These are phyloP conservation scores for Rotaria macrura DNA, from an alignment of 2,888 invertebrate genomes.

Conservation along the genomic window DNA sequence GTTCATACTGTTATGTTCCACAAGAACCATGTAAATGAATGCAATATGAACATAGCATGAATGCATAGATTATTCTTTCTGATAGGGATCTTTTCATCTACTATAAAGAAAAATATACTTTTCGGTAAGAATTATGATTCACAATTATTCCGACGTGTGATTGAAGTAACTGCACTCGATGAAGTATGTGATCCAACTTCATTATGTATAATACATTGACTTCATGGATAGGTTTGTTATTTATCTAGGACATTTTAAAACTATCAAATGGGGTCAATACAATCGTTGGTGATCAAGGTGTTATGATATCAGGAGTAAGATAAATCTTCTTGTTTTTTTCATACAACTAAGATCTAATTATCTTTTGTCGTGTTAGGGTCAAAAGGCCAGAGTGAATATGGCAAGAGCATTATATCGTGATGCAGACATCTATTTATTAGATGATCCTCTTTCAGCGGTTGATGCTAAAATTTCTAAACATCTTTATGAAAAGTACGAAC, in stretches of 20 bases:
- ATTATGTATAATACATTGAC: no score
- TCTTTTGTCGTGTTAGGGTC: constrained; percentile 51
- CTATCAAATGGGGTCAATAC: neutral
- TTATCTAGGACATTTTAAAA: neutral
- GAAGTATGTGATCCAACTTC: constrained; percentile 43
- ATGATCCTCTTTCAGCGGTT: constrained; percentile 67
- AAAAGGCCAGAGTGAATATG: constrained; percentile 66
- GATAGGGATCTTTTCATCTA: constrained; percentile 59
- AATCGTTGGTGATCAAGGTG: neutral
- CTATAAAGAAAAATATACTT: constrained; percentile 78
- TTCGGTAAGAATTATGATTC: constrained; percentile 65
- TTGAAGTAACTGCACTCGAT: constrained; percentile 58
- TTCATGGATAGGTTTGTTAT: no score
- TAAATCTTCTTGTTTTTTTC: neutral
- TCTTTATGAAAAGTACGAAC: constrained; percentile 63
- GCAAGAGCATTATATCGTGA: constrained; percentile 52
- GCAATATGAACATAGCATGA: no score
- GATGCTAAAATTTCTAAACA: constrained; percentile 79
- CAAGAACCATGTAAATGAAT: constrained; percentile 59
- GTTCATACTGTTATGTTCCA: constrained; percentile 60
- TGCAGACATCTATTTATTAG: constrained; percentile 58
- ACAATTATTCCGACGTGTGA: constrained; percentile 52
- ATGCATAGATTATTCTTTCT: no score
- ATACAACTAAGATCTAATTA: neutral
- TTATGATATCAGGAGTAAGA: neutral